A percentile compares a stretch with the other conserved stretches of the same genome.
Conservation (phyloP, 2,797 vertebrate species). For the Kryptopterus vitreolus region DNA sequence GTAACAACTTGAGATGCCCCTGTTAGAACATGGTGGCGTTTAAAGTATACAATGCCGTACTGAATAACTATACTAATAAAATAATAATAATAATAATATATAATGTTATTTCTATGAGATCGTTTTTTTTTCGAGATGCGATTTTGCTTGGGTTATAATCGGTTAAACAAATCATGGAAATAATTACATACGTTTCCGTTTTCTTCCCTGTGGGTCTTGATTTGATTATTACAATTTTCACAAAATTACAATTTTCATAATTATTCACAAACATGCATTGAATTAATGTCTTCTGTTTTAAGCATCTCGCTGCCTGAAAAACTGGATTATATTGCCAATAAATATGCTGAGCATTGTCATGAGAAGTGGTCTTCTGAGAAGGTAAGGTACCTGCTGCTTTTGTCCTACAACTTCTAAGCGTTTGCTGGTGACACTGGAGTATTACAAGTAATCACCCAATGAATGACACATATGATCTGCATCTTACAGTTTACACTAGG, state of each 20-base stretch:
- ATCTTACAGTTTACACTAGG: slow-evolving; percentile 82
- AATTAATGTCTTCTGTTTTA: slow-evolving; percentile 43
- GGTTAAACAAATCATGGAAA: neutral
- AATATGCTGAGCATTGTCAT: slow-evolving; percentile 95
- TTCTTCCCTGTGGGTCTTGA: neutral
- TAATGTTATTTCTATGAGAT: too few relatives aligned
- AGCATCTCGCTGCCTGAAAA: slow-evolving; percentile 97
- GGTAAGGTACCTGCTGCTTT: slow-evolving; percentile 68
- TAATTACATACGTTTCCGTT: neutral
- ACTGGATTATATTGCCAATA: slow-evolving; percentile 92
- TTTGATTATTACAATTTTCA: too few relatives aligned
- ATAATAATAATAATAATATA: too few relatives aligned
- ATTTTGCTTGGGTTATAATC: neutral
- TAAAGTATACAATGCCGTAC: neutral
- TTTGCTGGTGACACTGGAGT: neutral
- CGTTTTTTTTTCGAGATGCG: neutral
- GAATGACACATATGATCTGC: neutral
- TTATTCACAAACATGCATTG: neutral
- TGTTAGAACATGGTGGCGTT: neutral
- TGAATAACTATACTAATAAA: neutral
- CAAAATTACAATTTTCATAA: too few relatives aligned
- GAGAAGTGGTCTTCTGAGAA: slow-evolving; percentile 98
- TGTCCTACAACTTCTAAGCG: neutral
- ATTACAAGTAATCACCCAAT: slow-evolving; percentile 8
- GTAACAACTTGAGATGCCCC: neutral